These are phyloP conservation scores for Hephaestus fuliginosus DNA, from an alignment of 2,797 vertebrate species.

Conservation along the genomic window DNA sequence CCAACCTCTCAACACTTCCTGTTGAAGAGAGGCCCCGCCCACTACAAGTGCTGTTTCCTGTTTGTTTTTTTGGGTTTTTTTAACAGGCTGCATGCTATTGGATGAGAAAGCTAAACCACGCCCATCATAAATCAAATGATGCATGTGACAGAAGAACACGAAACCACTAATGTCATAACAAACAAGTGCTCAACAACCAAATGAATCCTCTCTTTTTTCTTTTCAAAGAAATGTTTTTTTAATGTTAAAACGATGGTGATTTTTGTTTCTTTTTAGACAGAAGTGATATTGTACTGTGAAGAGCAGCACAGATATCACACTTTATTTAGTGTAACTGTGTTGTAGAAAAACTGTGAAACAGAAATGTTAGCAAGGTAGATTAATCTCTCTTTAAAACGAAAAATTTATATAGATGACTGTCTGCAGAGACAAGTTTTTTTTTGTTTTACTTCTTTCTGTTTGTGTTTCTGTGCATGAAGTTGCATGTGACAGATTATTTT, in stretches of 20 bases:
- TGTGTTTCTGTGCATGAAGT: conserved; percentile 57
- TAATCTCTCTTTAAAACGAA: neutral
- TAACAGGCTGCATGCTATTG: conserved; percentile 76
- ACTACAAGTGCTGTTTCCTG: conserved; percentile 51
- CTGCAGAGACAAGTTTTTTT: neutral
- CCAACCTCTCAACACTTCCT: conserved; percentile 19
- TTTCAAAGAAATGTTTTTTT: neutral
- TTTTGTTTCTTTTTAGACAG: neutral
- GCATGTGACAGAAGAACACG: conserved; percentile 69
- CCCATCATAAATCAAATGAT: conserved; percentile 54
- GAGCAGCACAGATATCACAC: neutral
- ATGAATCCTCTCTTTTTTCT: neutral
- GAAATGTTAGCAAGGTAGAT: neutral
- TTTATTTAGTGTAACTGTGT: neutral
- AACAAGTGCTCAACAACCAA: conserved; percentile 38
- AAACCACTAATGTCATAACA: conserved; percentile 44
- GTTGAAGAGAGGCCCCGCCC: conserved; percentile 44
- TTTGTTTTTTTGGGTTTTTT: conserved; percentile 35
- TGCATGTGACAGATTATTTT: conserved; percentile 56
- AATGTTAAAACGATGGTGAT: neutral
- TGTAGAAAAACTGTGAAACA: neutral
- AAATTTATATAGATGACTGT: neutral
- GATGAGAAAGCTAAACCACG: conserved; percentile 59
- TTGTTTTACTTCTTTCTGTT: conserved; percentile 17
- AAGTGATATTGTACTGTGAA: neutral